Evolutionary conservation across 1,140 invertebrate species (phyloP).

Genomic region (Drosophila arawakana): DNA sequence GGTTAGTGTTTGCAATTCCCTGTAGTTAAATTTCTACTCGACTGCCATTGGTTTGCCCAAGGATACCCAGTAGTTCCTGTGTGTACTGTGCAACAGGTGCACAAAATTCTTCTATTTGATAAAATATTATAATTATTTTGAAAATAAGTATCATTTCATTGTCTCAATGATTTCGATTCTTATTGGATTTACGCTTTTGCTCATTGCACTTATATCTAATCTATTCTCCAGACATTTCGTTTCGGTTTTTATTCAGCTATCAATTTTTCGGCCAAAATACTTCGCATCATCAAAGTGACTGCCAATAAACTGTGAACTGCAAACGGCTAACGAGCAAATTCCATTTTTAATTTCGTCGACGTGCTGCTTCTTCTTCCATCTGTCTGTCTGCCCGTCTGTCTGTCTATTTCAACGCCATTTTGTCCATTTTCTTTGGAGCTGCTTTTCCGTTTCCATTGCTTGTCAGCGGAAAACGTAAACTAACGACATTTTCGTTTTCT

Average conservation of each 20-base stretch:
- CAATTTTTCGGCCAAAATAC: conserved; percentile 66
- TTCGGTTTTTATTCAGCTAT: conserved; percentile 35
- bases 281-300: conserved; percentile 68
- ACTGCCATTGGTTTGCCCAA: not conserved
- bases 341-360: conserved; percentile 72
- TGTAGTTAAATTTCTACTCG: conserved; percentile 3
- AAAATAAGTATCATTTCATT: not conserved
- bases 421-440: conserved; percentile 29
- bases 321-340: conserved; percentile 75
- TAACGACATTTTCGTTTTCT: conserved; percentile 81
- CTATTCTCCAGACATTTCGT: not conserved
- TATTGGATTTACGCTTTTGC: not conserved
- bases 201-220: not conserved
- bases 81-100: not conserved
- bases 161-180: not conserved
- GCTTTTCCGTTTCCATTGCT: conserved; percentile 56
- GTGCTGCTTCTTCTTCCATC: no score
- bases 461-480: conserved; percentile 82
- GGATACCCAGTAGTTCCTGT: no score
- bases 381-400: not conserved
- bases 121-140: not conserved
- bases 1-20: conserved; percentile 14
- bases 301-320: conserved; percentile 73
- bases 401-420: conserved; percentile 51
- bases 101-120: no score